These are phyloP conservation scores for Varroa destructor DNA, from an alignment of 1,140 invertebrate species.

Conservation along the genomic window DNA sequence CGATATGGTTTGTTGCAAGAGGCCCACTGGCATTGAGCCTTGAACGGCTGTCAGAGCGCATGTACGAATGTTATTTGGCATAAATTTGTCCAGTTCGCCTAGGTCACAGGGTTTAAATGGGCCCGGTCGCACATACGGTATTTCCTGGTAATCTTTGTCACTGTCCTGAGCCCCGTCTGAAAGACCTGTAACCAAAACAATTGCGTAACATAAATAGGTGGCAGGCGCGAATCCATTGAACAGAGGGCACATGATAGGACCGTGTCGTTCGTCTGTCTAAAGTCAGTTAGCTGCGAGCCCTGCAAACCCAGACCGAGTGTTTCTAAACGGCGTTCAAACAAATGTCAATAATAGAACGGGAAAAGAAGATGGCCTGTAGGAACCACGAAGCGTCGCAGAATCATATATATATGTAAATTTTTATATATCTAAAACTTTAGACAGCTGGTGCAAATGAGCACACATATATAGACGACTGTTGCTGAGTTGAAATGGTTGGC, in stretches of 20 bases:
- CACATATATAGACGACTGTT: no score
- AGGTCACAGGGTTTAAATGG: slow-evolving; percentile 18
- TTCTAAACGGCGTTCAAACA: neutral
- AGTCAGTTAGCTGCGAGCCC: no score
- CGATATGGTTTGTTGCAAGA: neutral
- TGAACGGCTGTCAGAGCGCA: neutral
- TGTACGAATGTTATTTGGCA: slow-evolving; percentile 1
- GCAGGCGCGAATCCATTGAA: no score
- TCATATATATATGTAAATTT: no score
- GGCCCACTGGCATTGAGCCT: slow-evolving; percentile 1
- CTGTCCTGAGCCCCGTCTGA: neutral
- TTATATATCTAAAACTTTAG: no score
- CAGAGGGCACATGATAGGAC: no score
- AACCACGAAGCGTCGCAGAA: neutral
- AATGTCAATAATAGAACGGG: neutral
- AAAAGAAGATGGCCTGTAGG: neutral
- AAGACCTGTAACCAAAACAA: no score
- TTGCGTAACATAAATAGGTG: no score
- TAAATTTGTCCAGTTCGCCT: slow-evolving; percentile 16
- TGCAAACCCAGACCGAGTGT: no score
- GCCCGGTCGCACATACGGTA: slow-evolving; percentile 5
- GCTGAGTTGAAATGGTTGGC: no score
- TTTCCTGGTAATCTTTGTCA: slow-evolving; percentile 12
- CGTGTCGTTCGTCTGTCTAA: no score
- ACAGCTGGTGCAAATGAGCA: no score